Evolutionary conservation across 2,797 vertebrate genomes (phyloP), one percentile per base, ranked within the genome.

Genomic region (Gobionotothen gibberifrons): DNA sequence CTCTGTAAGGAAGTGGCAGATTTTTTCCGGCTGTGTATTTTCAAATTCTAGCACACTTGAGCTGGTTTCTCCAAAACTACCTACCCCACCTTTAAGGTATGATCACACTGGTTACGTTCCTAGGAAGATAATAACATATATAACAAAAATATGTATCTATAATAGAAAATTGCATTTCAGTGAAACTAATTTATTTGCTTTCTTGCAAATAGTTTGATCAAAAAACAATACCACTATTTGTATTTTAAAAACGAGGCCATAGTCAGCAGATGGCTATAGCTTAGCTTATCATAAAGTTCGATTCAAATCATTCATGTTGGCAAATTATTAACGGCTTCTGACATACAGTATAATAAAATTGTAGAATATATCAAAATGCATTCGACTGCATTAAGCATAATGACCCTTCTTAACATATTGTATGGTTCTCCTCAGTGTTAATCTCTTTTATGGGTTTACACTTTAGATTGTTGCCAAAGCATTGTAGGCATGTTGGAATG

Each of bases 391-490:
- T 78, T 16, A 44, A 57, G 19, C 76, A 60, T 44, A 56, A 51
- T 54, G 58, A 46, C 36, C 26, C 46, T 54, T 48, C 43, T 65
- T 52, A 61, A 40, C 67, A 36, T 69, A 60, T 61, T 65, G 36
- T 42, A 60, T 55, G 66, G 63, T 62, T 60, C 13, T 22, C 43
- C 11, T 67, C 59, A 57, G 29, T 32, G 72, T 61, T 79, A 43
- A 81, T 83, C 77, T 82, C 39, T 65, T 74, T 65, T 76, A 78
- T 67, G 44, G 29, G 68, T 59, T 73, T 64, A 13, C 19, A 49
- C 51, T 64, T 73, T 42, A 77, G 53, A 72, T 56, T 8, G 22
- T 51, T 72, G 46, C 47, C 63, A 67, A 61, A 65, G 71, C 39
- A 74, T 76, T 74, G 72, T 0, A 72, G 9, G 21, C 66, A 79